A percentile compares a stretch with the other conserved stretches of the same genome.
Conservation (phyloP, 2,113 vertebrate genomes). For the Ancistrus triradiatus region DNA sequence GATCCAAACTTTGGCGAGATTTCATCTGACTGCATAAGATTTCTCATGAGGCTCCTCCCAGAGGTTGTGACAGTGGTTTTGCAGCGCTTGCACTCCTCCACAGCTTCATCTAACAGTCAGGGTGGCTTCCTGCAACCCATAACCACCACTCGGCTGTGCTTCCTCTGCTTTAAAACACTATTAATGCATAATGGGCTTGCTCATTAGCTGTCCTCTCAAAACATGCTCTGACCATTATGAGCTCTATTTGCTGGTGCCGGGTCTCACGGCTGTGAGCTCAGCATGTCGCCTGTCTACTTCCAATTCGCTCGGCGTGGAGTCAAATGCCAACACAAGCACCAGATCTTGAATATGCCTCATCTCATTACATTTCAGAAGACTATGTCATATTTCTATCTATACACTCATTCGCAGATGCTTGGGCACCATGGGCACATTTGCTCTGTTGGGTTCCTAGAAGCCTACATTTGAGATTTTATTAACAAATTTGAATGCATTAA, state of each 20-base stretch:
- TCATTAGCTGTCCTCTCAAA: conserved; percentile 67
- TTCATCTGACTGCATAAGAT: conserved; percentile 8
- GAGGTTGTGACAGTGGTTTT: too few species aligned
- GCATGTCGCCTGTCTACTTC: conserved; percentile 59
- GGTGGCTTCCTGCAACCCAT: conserved; percentile 37
- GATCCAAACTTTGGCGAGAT: not conserved
- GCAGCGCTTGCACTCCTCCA: not conserved
- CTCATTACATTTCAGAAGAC: too few species aligned
- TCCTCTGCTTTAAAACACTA: conserved; percentile 57
- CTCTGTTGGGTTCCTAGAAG: too few species aligned
- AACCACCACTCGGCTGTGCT: conserved; percentile 34
- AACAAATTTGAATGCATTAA: too few species aligned
- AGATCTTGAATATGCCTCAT: too few species aligned
- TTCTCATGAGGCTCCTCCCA: conserved; percentile 3
- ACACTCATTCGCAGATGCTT: too few species aligned
- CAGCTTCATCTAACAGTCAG: conserved; percentile 5
- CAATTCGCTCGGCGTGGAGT: conserved; percentile 50
- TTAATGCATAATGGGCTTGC: conserved; percentile 66
- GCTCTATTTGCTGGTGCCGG: conserved; percentile 59
- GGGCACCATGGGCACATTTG: too few species aligned
- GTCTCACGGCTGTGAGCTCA: conserved; percentile 51
- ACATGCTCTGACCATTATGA: conserved; percentile 63
- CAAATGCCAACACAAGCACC: too few species aligned
- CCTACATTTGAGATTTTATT: too few species aligned
- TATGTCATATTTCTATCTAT: too few species aligned